Conservation (phyloP, 2,113 vertebrate genomes). For the Ailurus styani region DNA sequence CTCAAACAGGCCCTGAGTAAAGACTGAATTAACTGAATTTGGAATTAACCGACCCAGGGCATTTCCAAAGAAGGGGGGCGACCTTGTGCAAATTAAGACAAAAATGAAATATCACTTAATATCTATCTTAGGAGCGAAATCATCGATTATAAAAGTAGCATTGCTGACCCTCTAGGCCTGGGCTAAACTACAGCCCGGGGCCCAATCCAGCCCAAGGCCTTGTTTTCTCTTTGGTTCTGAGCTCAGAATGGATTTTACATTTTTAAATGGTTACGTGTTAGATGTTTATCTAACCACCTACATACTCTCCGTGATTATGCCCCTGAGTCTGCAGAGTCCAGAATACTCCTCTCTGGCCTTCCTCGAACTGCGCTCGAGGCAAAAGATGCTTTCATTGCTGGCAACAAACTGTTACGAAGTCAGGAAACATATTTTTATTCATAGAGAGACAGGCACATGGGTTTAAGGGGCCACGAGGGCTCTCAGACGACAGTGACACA, state of each 20-base stretch:
- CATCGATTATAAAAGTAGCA: not conserved
- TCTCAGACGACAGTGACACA: not conserved
- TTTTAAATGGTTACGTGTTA: not conserved
- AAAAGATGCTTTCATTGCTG: not conserved
- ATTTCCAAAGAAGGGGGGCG: not conserved
- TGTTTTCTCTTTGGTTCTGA: not conserved
- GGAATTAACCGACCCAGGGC: not conserved
- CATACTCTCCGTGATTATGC: not conserved
- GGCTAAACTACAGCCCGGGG: not conserved
- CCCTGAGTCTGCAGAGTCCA: not conserved
- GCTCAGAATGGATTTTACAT: not conserved
- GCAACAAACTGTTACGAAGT: not conserved
- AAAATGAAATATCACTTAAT: not conserved
- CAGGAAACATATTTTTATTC: not conserved
- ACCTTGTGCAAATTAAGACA: not conserved
- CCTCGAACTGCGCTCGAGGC: not conserved
- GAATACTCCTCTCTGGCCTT: not conserved
- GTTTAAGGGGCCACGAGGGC: not conserved
- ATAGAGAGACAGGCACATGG: not conserved
- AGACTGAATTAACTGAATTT: not conserved
- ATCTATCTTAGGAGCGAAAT: conserved; percentile 16
- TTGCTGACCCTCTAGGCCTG: not conserved
- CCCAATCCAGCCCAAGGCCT: not conserved
- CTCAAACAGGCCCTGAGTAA: not conserved
- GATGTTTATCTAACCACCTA: not conserved